Conservation (phyloP, 2,888 invertebrate genomes). For the Ectemnius continuus region DNA sequence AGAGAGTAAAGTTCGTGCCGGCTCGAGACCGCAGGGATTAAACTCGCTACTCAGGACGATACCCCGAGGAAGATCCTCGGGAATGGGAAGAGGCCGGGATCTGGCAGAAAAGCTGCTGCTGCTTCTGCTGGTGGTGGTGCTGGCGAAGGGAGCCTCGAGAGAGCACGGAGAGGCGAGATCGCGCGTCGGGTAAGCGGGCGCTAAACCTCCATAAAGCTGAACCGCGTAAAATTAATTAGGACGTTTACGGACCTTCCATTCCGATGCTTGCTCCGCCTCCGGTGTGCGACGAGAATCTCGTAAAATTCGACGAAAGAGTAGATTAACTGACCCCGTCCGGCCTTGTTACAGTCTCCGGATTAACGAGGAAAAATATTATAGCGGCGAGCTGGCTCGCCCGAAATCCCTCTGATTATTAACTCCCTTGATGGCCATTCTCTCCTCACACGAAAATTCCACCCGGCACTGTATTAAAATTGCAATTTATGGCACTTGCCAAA, state of each 20-base stretch:
- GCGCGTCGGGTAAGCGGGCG: conserved; percentile 24
- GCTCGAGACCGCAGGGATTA: conserved; percentile 32
- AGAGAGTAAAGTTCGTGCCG: conserved; percentile 32
- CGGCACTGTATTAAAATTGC: too few relatives aligned
- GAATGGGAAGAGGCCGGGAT: conserved; percentile 16
- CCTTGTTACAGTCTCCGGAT: background rate
- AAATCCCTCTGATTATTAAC: too few relatives aligned
- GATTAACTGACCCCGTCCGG: conserved; percentile 35
- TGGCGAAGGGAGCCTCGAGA: too few relatives aligned
- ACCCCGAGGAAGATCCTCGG: conserved; percentile 32
- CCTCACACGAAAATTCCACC: too few relatives aligned
- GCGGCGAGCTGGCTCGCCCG: too few relatives aligned
- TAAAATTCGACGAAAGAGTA: conserved; percentile 48
- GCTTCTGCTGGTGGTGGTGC: too few relatives aligned
- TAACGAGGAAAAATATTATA: conserved; percentile 5
- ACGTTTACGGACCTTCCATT: conserved; percentile 54
- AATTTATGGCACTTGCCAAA: too few relatives aligned
- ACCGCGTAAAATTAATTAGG: conserved; percentile 60
- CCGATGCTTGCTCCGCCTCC: conserved; percentile 12
- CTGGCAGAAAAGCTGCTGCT: too few relatives aligned
- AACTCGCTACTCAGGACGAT: conserved; percentile 2
- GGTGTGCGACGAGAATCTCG: conserved; percentile 29
- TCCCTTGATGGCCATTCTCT: too few relatives aligned
- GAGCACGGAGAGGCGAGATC: background rate
- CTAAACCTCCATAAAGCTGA: conserved; percentile 42